A percentile compares a stretch with the other conserved stretches of the same genome.
phyloP scores from a whole-genome alignment of 64 coral and sea anemone genomes.

The Montipora foliosa region DNA sequence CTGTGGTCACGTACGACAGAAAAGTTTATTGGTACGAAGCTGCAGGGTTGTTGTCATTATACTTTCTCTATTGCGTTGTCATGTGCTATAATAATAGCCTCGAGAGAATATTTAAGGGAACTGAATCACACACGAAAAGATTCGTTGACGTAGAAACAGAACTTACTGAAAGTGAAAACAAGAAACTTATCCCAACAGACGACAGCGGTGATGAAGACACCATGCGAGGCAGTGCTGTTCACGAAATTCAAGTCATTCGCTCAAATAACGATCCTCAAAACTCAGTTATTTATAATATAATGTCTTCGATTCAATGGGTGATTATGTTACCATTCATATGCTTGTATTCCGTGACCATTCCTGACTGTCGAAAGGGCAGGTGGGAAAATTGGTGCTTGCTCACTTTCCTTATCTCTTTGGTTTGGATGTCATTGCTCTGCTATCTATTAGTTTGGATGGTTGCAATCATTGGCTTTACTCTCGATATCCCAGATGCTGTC shows the following conservation, averaged over 20 bases:
- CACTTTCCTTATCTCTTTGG: constrained; percentile 77
- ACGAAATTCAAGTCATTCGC: background rate
- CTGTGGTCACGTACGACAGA: constrained; percentile 76
- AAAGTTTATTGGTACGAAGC: constrained; percentile 91
- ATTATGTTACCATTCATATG: constrained; percentile 50
- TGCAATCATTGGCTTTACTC: constrained; percentile 80
- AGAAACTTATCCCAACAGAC: background rate
- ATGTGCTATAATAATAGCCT: constrained; percentile 83
- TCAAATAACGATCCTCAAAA: constrained; percentile 30
- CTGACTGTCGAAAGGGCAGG: constrained; percentile 76
- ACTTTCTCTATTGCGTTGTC: constrained; percentile 71
- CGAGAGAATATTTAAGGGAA: constrained; percentile 20
- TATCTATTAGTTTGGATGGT: constrained; percentile 94
- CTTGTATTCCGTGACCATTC: constrained; percentile 80
- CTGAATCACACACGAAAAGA: background rate
- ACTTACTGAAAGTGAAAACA: background rate
- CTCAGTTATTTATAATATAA: constrained; percentile 36
- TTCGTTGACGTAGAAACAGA: background rate
- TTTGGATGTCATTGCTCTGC: constrained; percentile 82
- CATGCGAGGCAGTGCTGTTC: background rate
- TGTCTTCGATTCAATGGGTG: constrained; percentile 58
- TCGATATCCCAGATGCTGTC: constrained; percentile 82
- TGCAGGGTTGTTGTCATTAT: constrained; percentile 66
- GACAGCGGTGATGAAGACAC: background rate
- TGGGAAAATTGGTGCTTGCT: constrained; percentile 77